Conservation (phyloP, 1,140 invertebrate species). For the Chymomyza costata region DNA sequence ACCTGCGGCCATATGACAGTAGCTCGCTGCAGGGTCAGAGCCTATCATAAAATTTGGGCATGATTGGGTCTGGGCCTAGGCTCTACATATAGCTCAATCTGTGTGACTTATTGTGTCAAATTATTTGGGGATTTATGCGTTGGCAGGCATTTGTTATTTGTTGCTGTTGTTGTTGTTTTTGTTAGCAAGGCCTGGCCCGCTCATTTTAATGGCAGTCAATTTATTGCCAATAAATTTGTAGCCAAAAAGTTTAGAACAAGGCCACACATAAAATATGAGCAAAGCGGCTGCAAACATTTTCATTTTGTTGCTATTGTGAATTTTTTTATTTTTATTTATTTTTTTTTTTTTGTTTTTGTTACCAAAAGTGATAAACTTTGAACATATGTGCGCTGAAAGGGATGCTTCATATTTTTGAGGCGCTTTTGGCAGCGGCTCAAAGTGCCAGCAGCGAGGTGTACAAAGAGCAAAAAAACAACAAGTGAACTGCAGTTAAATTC, state of each 20-base stretch:
- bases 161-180: slow-evolving; percentile 1
- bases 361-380: slow-evolving; percentile 67
- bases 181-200: slow-evolving; percentile 20
- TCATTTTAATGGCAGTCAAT: slow-evolving; percentile 71
- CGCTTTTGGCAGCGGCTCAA: slow-evolving; percentile 62
- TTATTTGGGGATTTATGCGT: slow-evolving; percentile 70
- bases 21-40: background rate
- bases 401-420: slow-evolving; percentile 17
- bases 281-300: slow-evolving; percentile 51
- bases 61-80: too few species aligned
- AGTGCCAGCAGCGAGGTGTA: slow-evolving; percentile 14
- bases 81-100: slow-evolving; percentile 57
- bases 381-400: slow-evolving; percentile 53
- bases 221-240: slow-evolving; percentile 74
- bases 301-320: too few species aligned
- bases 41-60: slow-evolving; percentile 47
- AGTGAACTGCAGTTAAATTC: slow-evolving; percentile 67
- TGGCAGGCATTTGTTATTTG: slow-evolving; percentile 62
- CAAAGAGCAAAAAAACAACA: slow-evolving; percentile 50
- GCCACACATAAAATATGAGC: slow-evolving; percentile 34
- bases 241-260: slow-evolving; percentile 70
- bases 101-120: slow-evolving; percentile 72
- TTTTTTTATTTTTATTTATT: too few species aligned
- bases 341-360: slow-evolving; percentile 7
- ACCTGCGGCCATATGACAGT: slow-evolving; percentile 61